Evolutionary conservation across 2,888 invertebrate species (phyloP).

Genomic region (Nysson spinosus): DNA sequence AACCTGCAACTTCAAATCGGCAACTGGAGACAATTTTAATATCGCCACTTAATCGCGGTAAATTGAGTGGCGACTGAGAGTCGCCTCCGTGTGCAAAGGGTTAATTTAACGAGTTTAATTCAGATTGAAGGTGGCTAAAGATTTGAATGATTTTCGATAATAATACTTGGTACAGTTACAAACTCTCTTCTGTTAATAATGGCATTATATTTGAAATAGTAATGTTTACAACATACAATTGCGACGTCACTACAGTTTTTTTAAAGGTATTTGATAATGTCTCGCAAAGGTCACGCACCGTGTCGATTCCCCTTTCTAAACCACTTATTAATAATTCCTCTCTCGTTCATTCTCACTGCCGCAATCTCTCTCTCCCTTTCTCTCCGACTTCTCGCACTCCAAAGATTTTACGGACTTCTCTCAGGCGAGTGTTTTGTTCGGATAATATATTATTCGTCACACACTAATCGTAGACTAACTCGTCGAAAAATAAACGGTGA

Average conservation of each 20-base stretch:
- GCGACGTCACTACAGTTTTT: constrained; percentile 63
- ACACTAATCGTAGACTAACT: constrained; percentile 58
- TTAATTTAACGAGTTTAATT: too few species aligned
- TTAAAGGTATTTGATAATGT: constrained; percentile 63
- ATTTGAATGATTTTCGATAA: too few species aligned
- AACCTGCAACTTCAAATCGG: too few species aligned
- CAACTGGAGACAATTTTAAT: too few species aligned
- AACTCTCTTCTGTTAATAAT: constrained; percentile 57
- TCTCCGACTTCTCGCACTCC: constrained; percentile 22
- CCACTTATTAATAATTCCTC: constrained; percentile 15
- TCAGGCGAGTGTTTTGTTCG: too few species aligned
- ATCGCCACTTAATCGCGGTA: too few species aligned
- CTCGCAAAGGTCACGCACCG: constrained; percentile 46
- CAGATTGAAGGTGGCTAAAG: too few species aligned
- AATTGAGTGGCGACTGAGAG: too few species aligned
- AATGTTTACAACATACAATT: constrained; percentile 71
- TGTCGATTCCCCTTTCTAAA: constrained; percentile 20
- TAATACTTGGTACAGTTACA: constrained; percentile 33
- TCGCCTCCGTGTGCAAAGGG: too few species aligned
- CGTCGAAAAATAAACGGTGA: constrained; percentile 56
- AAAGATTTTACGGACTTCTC: constrained; percentile 6
- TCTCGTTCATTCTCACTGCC: constrained; percentile 28
- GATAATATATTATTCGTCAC: too few species aligned
- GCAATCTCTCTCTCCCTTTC: neutral
- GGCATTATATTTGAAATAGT: constrained; percentile 70